Evolutionary conservation across 2,888 invertebrate species (phyloP).

Genomic region (Phasia obesa): DNA sequence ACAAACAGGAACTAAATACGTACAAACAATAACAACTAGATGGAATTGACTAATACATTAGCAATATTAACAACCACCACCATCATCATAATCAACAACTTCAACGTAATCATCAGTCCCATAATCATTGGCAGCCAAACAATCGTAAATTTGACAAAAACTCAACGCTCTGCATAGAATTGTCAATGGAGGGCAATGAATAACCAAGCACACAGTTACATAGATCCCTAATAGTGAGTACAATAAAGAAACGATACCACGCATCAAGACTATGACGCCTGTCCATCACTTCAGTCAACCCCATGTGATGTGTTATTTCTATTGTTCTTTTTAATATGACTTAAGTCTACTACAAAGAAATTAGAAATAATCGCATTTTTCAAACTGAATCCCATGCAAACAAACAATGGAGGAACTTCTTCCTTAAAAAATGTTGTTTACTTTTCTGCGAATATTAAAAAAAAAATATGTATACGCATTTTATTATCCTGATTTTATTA

Average conservation of each 20-base stretch:
- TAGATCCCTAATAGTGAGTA: slow-evolving; percentile 74
- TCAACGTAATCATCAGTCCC: slow-evolving; percentile 66
- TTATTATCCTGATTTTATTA: too few relatives aligned
- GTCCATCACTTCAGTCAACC: slow-evolving; percentile 78
- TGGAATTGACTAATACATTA: slow-evolving; percentile 27
- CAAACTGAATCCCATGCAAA: slow-evolving; percentile 34
- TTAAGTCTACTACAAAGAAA: neutral
- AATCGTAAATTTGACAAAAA: slow-evolving; percentile 43
- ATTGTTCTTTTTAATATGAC: slow-evolving; percentile 38
- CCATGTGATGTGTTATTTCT: slow-evolving; percentile 69
- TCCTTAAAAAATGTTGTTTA: neutral
- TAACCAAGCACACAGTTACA: slow-evolving; percentile 40
- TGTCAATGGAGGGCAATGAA: slow-evolving; percentile 70
- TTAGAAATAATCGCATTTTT: slow-evolving; percentile 36
- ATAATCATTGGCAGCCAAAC: slow-evolving; percentile 70
- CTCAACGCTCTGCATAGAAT: slow-evolving; percentile 54
- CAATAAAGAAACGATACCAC: slow-evolving; percentile 60
- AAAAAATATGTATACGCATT: too few relatives aligned
- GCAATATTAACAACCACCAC: slow-evolving; percentile 57
- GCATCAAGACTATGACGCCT: slow-evolving; percentile 77
- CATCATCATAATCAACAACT: slow-evolving; percentile 75
- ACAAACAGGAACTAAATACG: slow-evolving; percentile 11
- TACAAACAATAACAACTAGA: slow-evolving; percentile 24
- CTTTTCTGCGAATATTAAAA: slow-evolving; percentile 1
- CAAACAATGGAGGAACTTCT: slow-evolving; percentile 20